phyloP scores from a whole-genome alignment of 2,888 invertebrate genomes.

The Mystacides longicornis region DNA sequence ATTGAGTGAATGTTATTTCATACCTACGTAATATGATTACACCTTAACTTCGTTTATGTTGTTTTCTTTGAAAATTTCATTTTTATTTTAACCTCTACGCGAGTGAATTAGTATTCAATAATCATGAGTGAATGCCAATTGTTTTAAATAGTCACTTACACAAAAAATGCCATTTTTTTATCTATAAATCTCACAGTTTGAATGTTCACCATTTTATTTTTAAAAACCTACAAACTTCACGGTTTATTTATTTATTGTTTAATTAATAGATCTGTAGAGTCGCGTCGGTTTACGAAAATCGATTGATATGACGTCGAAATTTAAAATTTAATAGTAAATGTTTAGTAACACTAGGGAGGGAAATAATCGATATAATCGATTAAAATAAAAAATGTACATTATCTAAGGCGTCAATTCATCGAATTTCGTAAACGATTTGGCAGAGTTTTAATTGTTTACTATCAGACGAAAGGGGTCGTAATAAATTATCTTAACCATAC shows the following conservation, averaged over 20 bases:
- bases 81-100: too few relatives aligned
- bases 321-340: too few relatives aligned
- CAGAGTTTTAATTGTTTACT: too few relatives aligned
- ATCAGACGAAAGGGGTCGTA: too few relatives aligned
- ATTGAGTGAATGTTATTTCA: too few relatives aligned
- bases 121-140: not conserved
- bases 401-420: too few relatives aligned
- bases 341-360: constrained; percentile 13
- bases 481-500: not conserved
- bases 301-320: not conserved
- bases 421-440: too few relatives aligned
- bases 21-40: too few relatives aligned
- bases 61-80: too few relatives aligned
- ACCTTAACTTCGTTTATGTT: too few relatives aligned
- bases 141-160: constrained; percentile 5
- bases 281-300: constrained; percentile 9
- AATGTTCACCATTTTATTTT: not conserved
- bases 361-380: constrained; percentile 5
- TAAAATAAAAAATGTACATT: too few relatives aligned
- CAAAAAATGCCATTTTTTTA: not conserved
- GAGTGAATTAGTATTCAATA: too few relatives aligned
- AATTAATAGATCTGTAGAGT: constrained; percentile 18
- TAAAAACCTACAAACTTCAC: not conserved
- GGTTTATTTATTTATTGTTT: not conserved
- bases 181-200: not conserved